These are phyloP conservation scores for Brachionus calyciflorus DNA, from an alignment of 1,140 invertebrate genomes.

Conservation along the genomic window DNA sequence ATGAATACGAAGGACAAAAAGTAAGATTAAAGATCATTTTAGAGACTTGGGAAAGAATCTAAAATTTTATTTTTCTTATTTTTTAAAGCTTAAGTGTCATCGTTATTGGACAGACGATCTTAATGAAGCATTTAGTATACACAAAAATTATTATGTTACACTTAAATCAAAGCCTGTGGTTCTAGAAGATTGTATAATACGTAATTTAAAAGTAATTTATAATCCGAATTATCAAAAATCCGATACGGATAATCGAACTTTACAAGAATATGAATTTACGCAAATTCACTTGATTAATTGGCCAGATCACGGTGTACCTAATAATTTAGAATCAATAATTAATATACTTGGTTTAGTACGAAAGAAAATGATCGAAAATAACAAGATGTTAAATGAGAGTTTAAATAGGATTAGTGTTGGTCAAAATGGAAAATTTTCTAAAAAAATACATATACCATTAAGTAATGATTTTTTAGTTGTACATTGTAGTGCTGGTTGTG, in stretches of 20 bases:
- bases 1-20: slow-evolving; percentile 33
- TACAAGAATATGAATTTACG: slow-evolving; percentile 30
- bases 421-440: not conserved
- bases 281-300: slow-evolving; percentile 45
- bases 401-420: not conserved
- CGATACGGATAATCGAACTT: not conserved
- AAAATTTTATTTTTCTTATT: not conserved
- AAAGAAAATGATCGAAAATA: slow-evolving; percentile 43
- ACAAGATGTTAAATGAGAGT: slow-evolving; percentile 2
- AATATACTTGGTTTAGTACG: slow-evolving; percentile 29
- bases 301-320: slow-evolving; percentile 46
- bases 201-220: slow-evolving; percentile 21
- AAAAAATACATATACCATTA: slow-evolving; percentile 8
- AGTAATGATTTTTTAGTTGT: slow-evolving; percentile 1
- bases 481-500: slow-evolving; percentile 45
- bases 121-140: slow-evolving; percentile 55
- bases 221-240: not conserved
- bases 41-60: not conserved
- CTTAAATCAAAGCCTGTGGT: slow-evolving; percentile 14
- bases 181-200: slow-evolving; percentile 23
- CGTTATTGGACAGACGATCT: slow-evolving; percentile 43
- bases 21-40: not conserved
- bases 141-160: slow-evolving; percentile 32
- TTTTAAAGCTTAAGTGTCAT: slow-evolving; percentile 35
- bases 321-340: slow-evolving; percentile 30